Evolutionary conservation across 2,888 invertebrate species (phyloP).

Genomic region (Arge pagana): DNA sequence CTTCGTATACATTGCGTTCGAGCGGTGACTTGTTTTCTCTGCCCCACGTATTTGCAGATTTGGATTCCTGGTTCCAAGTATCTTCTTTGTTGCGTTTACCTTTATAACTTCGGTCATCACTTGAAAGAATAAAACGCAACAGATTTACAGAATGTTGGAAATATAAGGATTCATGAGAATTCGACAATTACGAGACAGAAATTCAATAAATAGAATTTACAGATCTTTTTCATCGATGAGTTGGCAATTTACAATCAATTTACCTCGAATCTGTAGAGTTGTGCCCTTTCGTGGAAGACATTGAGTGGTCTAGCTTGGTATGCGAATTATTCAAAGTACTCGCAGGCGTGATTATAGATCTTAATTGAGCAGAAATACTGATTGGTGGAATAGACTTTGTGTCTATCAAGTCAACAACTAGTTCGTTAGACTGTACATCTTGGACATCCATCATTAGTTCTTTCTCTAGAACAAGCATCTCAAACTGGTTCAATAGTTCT

Average conservation of each 20-base stretch:
- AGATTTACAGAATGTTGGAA: constrained; percentile 3
- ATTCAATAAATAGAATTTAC: no score
- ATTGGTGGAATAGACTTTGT: constrained; percentile 53
- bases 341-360: neutral
- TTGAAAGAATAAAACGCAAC: constrained; percentile 21
- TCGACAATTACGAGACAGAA: no score
- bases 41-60: neutral
- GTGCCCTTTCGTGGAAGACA: no score
- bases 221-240: no score
- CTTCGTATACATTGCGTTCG: constrained; percentile 10
- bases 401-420: constrained; percentile 69
- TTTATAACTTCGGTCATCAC: constrained; percentile 29
- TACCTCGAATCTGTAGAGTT: no score
- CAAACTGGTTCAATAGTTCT: constrained; percentile 67
- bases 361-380: constrained; percentile 28
- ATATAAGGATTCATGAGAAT: no score
- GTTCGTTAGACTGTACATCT: constrained; percentile 61
- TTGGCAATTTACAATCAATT: no score
- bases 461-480: constrained; percentile 72
- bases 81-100: constrained; percentile 25
- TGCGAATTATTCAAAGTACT: no score
- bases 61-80: constrained; percentile 19
- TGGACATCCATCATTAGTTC: constrained; percentile 65
- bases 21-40: constrained; percentile 7
- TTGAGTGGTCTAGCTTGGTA: no score